A percentile compares a stretch with the other conserved stretches of the same genome.
Evolutionary conservation across 2,113 vertebrate species (phyloP).

Genomic region (Natator depressus): DNA sequence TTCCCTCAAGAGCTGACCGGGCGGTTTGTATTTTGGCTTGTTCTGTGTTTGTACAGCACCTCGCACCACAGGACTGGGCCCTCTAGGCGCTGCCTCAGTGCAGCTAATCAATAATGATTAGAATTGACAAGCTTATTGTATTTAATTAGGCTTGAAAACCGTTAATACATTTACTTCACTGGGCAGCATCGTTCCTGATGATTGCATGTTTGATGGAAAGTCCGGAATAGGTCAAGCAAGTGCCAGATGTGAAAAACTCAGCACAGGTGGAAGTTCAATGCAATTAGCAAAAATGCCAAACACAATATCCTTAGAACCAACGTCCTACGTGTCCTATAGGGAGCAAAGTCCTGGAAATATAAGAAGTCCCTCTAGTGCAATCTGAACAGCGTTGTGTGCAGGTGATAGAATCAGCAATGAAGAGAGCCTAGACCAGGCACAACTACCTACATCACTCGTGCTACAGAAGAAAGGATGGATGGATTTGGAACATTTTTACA

Average conservation of each 20-base stretch:
- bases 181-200: not conserved
- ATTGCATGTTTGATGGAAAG: not conserved
- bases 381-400: not conserved
- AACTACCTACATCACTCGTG: no score
- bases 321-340: not conserved
- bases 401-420: not conserved
- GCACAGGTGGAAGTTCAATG: not conserved
- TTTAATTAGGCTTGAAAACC: not conserved
- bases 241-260: not conserved
- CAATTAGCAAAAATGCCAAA: not conserved
- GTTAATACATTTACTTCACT: not conserved
- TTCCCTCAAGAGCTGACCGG: no score
- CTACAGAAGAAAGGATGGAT: not conserved
- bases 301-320: not conserved
- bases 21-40: no score
- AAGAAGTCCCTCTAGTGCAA: not conserved
- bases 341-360: not conserved
- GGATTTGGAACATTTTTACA: not conserved
- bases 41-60: not conserved
- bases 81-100: not conserved
- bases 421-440: not conserved
- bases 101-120: not conserved
- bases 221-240: not conserved
- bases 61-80: not conserved
- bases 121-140: not conserved